Evolutionary conservation across 2,888 invertebrate genomes (phyloP), one percentile per base, ranked within the genome.

Genomic region (Drosophila subsilvestris): DNA sequence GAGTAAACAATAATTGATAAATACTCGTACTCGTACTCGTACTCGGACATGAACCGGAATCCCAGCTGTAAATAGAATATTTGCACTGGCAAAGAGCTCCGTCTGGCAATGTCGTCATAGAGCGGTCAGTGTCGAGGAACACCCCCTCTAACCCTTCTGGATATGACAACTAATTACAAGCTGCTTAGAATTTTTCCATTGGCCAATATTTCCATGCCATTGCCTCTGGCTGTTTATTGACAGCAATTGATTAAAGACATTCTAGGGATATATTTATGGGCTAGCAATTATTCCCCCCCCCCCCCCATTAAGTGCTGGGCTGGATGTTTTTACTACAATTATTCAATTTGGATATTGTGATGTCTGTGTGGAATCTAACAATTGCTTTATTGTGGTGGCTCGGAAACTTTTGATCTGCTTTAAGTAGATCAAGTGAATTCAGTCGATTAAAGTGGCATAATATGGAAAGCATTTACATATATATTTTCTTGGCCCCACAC

Each of bases 201-300:
- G 43, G 53, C 37, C 73, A 58, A 63, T 42, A 50, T 63, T 72
- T 58, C 73, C 42, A 57, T 63, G 47, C 73, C 45, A 54, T 18
- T 25, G 48, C 48, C 18, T 12, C 18, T 20, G 17, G 32, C 12
- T 71, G 63, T 70, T 63, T 63, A 72, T 63, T 5, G 37, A n/a
- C 7, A 10, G 29, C 44, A 53, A 53, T 27, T 45, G 44, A 44
- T 50, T 66, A 56, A 32, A 37, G 47, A 25, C 27, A 29, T 12
- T 12, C 47, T 43, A 43, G 58, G 51, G 27, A 53, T 51, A 42
- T 44, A 49, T 59, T 43, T 43, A 37, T 37, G 14, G 37, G 32
- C 43, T 3, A 14, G n/a, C 3, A 20, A 12, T 2, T 51, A 32
- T 51, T 17, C 12, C 32, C n/a, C n/a, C n/a, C n/a, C n/a, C n/a